These are phyloP conservation scores for Drosophila ezoana DNA, from an alignment of 2,888 invertebrate species.

Conservation along the genomic window DNA sequence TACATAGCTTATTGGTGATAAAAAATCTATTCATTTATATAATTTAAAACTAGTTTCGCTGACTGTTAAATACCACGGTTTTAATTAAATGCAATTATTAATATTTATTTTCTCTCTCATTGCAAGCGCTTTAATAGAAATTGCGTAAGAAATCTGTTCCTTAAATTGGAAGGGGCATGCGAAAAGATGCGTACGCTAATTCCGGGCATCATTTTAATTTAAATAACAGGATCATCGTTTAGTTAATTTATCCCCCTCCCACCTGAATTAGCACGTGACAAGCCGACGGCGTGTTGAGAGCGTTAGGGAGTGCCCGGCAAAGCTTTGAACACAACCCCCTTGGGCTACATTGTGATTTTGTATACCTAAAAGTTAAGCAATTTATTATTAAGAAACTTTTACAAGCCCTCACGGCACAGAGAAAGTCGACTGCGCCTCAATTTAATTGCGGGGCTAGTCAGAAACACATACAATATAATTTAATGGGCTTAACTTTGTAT, in stretches of 20 bases:
- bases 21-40: too few species aligned
- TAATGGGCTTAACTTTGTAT: slow-evolving; percentile 48
- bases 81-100: background rate
- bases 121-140: slow-evolving; percentile 15
- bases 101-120: background rate
- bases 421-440: slow-evolving; percentile 36
- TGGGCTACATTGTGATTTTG: slow-evolving; percentile 61
- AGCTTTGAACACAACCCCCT: slow-evolving; percentile 3
- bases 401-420: slow-evolving; percentile 32
- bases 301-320: slow-evolving; percentile 31
- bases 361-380: slow-evolving; percentile 77
- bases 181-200: slow-evolving; percentile 10
- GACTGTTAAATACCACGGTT: too few species aligned
- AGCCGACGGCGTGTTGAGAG: slow-evolving; percentile 57
- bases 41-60: too few species aligned
- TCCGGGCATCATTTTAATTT: slow-evolving; percentile 54
- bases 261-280: slow-evolving; percentile 36
- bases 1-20: too few species aligned
- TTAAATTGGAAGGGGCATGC: slow-evolving; percentile 5
- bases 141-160: background rate
- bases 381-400: slow-evolving; percentile 78
- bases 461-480: slow-evolving; percentile 25
- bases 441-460: slow-evolving; percentile 18
- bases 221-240: slow-evolving; percentile 48
- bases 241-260: slow-evolving; percentile 14